Evolutionary conservation across 2,797 vertebrate genomes (phyloP).

Genomic region (Ceyx erithaca): DNA sequence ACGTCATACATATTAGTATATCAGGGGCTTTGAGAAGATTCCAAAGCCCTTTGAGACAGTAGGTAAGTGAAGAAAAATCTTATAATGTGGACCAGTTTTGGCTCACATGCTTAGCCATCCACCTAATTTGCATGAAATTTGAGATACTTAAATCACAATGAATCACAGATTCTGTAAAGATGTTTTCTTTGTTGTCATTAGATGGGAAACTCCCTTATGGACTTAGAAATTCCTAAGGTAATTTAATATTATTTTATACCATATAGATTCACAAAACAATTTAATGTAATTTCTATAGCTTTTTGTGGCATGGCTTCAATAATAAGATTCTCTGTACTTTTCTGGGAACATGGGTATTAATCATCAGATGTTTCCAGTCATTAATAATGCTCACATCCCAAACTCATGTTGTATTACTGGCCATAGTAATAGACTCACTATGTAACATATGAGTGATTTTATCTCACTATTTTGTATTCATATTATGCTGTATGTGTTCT

Average conservation of each 20-base stretch:
- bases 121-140: not conserved
- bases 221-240: not conserved
- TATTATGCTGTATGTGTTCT: not conserved
- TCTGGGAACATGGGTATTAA: not conserved
- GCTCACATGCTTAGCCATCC: not conserved
- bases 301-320: not conserved
- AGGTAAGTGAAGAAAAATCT: not conserved
- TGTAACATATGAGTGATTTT: not conserved
- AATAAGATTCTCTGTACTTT: not conserved
- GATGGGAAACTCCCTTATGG: not conserved
- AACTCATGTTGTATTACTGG: not conserved
- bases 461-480: constrained; percentile 19
- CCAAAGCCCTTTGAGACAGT: not conserved
- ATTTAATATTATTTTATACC: not conserved
- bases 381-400: not conserved
- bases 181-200: not conserved
- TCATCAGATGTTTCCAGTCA: not conserved
- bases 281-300: not conserved
- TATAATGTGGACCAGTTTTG: not conserved
- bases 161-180: not conserved
- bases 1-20: not conserved
- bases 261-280: not conserved
- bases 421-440: not conserved
- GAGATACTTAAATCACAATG: not conserved
- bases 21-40: not conserved